These are phyloP conservation scores for Bedellia somnulentella DNA, from an alignment of 2,888 invertebrate species.

Conservation along the genomic window DNA sequence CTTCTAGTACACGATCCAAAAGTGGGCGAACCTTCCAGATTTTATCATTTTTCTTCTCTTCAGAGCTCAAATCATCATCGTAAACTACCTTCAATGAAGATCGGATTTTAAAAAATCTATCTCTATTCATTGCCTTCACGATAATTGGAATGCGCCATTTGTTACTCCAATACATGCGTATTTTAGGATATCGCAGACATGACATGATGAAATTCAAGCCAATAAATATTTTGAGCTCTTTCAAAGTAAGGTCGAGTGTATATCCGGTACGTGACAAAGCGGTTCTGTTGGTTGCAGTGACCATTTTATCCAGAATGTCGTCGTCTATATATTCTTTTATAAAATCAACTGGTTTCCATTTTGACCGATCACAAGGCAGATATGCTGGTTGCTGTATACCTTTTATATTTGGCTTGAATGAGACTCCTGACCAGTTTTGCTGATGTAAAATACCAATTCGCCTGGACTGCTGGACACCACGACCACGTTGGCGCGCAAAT, in stretches of 20 bases:
- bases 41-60: slow-evolving; percentile 1
- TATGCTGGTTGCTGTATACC: no score
- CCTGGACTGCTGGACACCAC: no score
- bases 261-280: not conserved
- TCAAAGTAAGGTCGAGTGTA: not conserved
- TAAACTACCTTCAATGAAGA: not conserved
- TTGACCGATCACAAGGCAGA: no score
- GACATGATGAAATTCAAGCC: not conserved
- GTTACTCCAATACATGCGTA: not conserved
- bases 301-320: slow-evolving; percentile 1
- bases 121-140: not conserved
- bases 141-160: not conserved
- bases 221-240: not conserved
- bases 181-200: not conserved
- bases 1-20: slow-evolving; percentile 6
- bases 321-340: slow-evolving; percentile 5
- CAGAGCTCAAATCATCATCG: slow-evolving; percentile 2
- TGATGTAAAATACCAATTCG: no score
- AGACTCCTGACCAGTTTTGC: no score
- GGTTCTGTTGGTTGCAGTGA: slow-evolving; percentile 2
- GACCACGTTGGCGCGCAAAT: no score
- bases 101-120: not conserved
- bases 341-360: no score
- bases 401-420: no score
- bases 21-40: slow-evolving; percentile 7